A percentile compares a stretch with the other conserved stretches of the same genome.
Evolutionary conservation across 2,113 vertebrate species (phyloP).

Genomic region (Patagioenas fasciata): DNA sequence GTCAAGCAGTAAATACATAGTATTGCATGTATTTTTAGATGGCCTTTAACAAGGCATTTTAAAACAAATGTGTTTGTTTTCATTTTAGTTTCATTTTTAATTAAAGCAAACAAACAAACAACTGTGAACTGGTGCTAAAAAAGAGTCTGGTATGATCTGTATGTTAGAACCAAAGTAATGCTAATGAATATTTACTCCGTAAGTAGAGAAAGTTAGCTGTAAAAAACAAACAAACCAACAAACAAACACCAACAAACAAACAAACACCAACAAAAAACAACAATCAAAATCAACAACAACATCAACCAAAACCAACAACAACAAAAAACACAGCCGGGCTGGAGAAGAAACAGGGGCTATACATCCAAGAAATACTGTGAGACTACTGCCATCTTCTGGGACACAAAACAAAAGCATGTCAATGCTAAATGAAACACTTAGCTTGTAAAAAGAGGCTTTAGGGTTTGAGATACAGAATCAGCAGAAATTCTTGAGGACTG

Average conservation of each 20-base stretch:
- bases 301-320: too few relatives aligned
- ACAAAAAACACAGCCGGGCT: too few relatives aligned
- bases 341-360: neutral
- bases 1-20: neutral
- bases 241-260: too few relatives aligned
- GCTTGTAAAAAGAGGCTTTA: neutral
- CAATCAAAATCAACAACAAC: too few relatives aligned
- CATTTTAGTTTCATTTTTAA: neutral
- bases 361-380: neutral
- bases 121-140: neutral
- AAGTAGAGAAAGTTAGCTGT: neutral
- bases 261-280: too few relatives aligned
- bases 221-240: neutral
- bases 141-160: neutral
- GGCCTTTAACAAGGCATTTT: neutral
- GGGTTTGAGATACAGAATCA: neutral
- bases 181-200: neutral
- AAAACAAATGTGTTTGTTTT: neutral
- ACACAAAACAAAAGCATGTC: rapidly evolving
- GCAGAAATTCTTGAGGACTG: neutral
- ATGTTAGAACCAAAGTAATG: neutral
- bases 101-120: neutral
- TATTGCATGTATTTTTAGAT: neutral
- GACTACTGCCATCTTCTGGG: conserved; percentile 72
- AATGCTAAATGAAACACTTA: rapidly evolving